Percentiles rank a stretch among this genome's conserved stretches.
phyloP scores from a whole-genome alignment of 2,888 invertebrate species.

The Plemyria rubiginata region DNA sequence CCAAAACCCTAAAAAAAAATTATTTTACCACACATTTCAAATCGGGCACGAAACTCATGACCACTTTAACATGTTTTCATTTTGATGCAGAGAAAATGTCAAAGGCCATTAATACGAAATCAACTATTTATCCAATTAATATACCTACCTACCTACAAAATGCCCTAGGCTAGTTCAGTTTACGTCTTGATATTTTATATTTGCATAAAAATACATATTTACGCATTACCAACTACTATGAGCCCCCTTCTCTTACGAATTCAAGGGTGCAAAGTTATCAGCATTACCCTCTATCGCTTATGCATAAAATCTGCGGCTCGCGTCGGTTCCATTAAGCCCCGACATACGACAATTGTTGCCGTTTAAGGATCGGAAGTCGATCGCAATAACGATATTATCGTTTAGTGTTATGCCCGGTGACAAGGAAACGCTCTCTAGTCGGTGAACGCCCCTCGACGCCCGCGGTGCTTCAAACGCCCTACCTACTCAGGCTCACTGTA shows the following conservation, averaged over 20 bases:
- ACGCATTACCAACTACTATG: neutral
- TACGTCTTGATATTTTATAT: neutral
- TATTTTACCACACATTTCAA: too few species aligned
- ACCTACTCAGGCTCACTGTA: conserved; percentile 32
- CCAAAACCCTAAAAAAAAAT: too few species aligned
- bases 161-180: too few species aligned
- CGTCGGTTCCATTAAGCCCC: conserved; percentile 69
- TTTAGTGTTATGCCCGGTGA: conserved; percentile 80
- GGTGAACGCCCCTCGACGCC: conserved; percentile 59
- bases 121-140: too few species aligned
- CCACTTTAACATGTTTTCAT: too few species aligned
- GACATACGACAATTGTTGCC: conserved; percentile 76
- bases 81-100: too few species aligned
- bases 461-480: conserved; percentile 46
- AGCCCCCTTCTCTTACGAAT: conserved; percentile 21
- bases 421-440: conserved; percentile 81
- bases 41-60: neutral
- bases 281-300: conserved; percentile 53
- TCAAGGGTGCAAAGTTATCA: conserved; percentile 44
- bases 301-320: conserved; percentile 61
- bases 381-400: conserved; percentile 78
- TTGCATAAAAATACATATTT: neutral
- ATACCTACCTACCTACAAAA: too few species aligned
- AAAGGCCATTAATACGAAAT: too few species aligned
- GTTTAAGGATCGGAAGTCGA: conserved; percentile 75